Conservation (phyloP, 2,113 vertebrate genomes). For the Apeltes quadracus region DNA sequence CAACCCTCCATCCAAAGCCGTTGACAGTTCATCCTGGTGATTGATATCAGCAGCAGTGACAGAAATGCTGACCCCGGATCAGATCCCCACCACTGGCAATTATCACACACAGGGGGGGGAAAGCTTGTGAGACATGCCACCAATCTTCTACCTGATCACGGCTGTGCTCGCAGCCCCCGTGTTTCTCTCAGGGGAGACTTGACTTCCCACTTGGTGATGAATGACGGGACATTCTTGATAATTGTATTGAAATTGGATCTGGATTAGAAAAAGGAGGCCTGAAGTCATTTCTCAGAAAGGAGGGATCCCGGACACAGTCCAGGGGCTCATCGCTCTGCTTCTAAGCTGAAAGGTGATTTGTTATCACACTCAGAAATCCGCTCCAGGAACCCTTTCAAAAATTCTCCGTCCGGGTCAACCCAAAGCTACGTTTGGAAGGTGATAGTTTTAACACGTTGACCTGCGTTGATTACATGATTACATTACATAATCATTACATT, state of each 20-base stretch:
- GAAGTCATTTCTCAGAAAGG: constrained; percentile 25
- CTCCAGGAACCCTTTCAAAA: background rate
- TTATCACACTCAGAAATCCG: too few relatives aligned
- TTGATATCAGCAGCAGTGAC: background rate
- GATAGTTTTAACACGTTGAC: background rate
- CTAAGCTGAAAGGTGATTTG: background rate
- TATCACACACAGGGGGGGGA: background rate
- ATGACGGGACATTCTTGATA: constrained; percentile 24
- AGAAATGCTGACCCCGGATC: background rate
- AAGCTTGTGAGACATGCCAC: background rate
- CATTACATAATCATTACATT: too few relatives aligned
- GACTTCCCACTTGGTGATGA: constrained; percentile 12
- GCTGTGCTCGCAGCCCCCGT: background rate
- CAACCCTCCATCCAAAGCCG: background rate
- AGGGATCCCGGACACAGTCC: background rate
- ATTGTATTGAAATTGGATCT: constrained; percentile 32
- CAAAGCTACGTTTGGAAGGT: background rate
- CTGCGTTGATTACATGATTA: background rate
- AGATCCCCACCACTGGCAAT: constrained; percentile 6
- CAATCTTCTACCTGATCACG: constrained; percentile 5
- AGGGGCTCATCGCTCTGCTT: background rate
- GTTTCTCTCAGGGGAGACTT: constrained; percentile 29
- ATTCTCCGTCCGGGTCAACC: background rate
- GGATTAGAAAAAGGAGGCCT: constrained; percentile 10
- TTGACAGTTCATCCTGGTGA: background rate